Evolutionary conservation across 2,888 invertebrate genomes (phyloP).

Genomic region (Mimachlamys varia): DNA sequence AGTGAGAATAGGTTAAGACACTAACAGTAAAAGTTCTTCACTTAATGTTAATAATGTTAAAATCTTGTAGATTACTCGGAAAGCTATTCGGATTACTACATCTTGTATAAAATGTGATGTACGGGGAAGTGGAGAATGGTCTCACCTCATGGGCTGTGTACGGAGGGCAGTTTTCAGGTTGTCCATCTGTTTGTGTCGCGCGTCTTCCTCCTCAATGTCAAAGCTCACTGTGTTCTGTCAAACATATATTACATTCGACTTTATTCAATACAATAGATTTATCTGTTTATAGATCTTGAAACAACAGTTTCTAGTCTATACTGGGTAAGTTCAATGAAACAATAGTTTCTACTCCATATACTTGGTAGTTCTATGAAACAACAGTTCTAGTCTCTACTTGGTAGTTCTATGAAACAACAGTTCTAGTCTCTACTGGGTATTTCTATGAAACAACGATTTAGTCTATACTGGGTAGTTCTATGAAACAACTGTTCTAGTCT

Average conservation of each 20-base stretch:
- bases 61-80: not conserved
- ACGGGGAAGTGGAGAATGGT: not conserved
- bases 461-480: too few species aligned
- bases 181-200: constrained; percentile 85
- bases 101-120: not conserved
- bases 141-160: constrained; percentile 92
- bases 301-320: too few species aligned
- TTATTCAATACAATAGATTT: too few species aligned
- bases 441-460: too few species aligned
- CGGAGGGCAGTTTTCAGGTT: constrained; percentile 95
- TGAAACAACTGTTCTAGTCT: too few species aligned
- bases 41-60: not conserved
- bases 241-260: not conserved
- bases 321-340: too few species aligned
- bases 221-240: constrained; percentile 82
- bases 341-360: too few species aligned
- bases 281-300: not conserved
- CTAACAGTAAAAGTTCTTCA: not conserved
- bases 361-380: not conserved
- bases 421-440: too few species aligned
- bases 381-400: too few species aligned
- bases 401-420: too few species aligned
- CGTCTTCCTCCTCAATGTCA: constrained; percentile 85
- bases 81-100: not conserved
- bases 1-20: too few species aligned